These are phyloP conservation scores for Danio jaintianensis DNA, from an alignment of 2,797 vertebrate species.

Conservation along the genomic window DNA sequence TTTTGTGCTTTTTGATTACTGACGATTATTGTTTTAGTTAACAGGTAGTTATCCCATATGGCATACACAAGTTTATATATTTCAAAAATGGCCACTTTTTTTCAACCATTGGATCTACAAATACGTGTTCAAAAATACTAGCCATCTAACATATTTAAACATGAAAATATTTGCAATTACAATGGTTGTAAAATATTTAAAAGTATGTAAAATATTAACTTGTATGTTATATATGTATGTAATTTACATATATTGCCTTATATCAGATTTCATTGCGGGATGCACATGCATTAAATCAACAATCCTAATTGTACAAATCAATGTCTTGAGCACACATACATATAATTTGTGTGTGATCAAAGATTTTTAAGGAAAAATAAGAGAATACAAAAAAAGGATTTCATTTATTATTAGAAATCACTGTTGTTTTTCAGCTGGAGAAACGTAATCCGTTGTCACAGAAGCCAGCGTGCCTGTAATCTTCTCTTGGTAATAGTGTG, in stretches of 20 bases:
- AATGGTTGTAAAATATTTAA: too few species aligned
- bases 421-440: not conserved
- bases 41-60: not conserved
- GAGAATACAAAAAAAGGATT: not conserved
- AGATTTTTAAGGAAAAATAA: not conserved
- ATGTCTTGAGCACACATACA: not conserved
- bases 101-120: too few species aligned
- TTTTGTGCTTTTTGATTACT: not conserved
- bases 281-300: not conserved
- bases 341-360: not conserved
- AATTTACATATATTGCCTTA: too few species aligned
- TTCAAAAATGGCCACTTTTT: too few species aligned
- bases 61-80: too few species aligned
- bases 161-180: too few species aligned
- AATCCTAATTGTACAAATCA: not conserved
- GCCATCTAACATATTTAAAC: too few species aligned
- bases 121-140: too few species aligned
- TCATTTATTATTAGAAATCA: constrained; percentile 25
- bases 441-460: constrained; percentile 15
- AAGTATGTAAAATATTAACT: too few species aligned
- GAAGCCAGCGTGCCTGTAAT: constrained; percentile 57
- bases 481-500: constrained; percentile 65
- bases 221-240: too few species aligned
- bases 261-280: too few species aligned
- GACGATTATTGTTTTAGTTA: not conserved